These are phyloP conservation scores for Hydrophis major DNA, from an alignment of 2,797 vertebrate species.

Conservation along the genomic window DNA sequence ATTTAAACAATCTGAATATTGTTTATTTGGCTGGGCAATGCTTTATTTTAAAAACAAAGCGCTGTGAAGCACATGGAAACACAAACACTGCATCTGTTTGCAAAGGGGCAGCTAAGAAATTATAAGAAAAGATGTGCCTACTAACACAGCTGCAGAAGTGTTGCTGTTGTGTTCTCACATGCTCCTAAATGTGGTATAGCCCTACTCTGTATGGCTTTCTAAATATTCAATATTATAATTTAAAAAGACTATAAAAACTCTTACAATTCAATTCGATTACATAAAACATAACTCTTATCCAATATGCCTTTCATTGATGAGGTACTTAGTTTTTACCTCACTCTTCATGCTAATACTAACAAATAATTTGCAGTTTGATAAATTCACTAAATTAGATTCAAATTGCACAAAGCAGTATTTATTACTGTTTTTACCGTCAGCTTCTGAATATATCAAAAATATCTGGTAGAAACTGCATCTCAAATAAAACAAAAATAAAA, in stretches of 20 bases:
- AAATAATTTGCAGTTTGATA: not conserved
- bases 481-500: not conserved
- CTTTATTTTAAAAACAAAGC: not conserved
- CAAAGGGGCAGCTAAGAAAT: not conserved
- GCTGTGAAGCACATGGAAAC: not conserved
- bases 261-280: not conserved
- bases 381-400: not conserved
- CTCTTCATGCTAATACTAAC: not conserved
- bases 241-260: not conserved
- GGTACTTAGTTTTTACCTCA: not conserved
- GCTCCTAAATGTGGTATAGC: not conserved
- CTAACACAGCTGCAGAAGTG: not conserved
- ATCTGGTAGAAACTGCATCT: not conserved
- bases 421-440: not conserved
- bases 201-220: not conserved
- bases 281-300: not conserved
- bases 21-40: not conserved
- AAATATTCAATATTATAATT: not conserved
- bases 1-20: not conserved
- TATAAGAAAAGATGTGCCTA: not conserved
- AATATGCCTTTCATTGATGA: not conserved
- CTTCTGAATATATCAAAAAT: not conserved
- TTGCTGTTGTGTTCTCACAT: not conserved
- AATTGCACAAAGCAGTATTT: not conserved
- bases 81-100: not conserved